Evolutionary conservation across 2,888 invertebrate species (phyloP).

Genomic region (Herminia tarsipennalis): DNA sequence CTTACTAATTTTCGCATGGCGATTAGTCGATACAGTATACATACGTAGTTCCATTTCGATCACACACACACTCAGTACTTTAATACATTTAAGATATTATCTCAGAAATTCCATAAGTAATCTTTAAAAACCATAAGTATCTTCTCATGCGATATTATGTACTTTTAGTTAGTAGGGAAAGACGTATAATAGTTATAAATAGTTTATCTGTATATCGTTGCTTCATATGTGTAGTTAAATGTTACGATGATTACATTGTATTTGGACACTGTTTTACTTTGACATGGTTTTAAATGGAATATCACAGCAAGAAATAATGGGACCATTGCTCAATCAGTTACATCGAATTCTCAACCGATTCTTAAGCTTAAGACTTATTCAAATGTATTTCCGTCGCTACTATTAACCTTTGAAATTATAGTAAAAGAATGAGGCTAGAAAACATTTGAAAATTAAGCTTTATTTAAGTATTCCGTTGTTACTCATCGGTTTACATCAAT

Average conservation of each 20-base stretch:
- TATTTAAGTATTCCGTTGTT: no score
- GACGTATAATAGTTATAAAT: constrained; percentile 43
- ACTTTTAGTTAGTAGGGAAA: constrained; percentile 27
- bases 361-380: no score
- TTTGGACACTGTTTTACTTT: constrained; percentile 55
- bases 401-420: no score
- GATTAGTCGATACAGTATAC: constrained; percentile 2
- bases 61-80: constrained; percentile 25
- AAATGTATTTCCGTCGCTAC: no score
- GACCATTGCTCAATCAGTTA: neutral
- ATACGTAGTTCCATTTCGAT: constrained; percentile 16
- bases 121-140: neutral
- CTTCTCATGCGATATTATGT: constrained; percentile 31
- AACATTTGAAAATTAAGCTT: no score
- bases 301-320: neutral
- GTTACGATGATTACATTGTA: constrained; percentile 50
- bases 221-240: constrained; percentile 67
- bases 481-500: no score
- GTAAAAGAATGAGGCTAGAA: no score
- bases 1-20: constrained; percentile 21
- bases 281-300: constrained; percentile 11
- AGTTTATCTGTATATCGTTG: constrained; percentile 56
- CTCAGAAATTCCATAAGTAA: constrained; percentile 3
- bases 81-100: constrained; percentile 21
- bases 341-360: no score